These are phyloP conservation scores for Varanus salvator DNA, from an alignment of 2,113 vertebrate species.

Conservation along the genomic window DNA sequence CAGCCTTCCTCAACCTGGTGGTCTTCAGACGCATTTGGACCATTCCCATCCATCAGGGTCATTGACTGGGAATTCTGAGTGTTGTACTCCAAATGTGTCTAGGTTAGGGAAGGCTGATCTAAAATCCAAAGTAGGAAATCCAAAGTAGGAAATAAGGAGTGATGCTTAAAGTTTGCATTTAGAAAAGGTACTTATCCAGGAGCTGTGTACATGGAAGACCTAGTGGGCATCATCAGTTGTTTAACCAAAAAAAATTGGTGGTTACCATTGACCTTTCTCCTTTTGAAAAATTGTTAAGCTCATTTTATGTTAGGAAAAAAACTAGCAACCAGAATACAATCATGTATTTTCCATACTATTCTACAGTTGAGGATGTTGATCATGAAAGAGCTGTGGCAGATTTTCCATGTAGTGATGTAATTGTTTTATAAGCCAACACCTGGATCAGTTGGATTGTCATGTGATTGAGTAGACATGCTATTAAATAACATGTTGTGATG, in stretches of 20 bases:
- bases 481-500: not conserved
- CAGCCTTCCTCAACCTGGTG: no score
- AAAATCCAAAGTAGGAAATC: not conserved
- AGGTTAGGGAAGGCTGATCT: no score
- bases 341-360: not conserved
- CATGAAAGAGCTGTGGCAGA: not conserved
- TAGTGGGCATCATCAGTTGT: not conserved
- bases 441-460: constrained; percentile 2
- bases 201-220: not conserved
- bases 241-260: not conserved
- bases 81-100: no score
- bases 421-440: not conserved
- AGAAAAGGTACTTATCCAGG: no score
- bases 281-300: not conserved
- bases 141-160: not conserved
- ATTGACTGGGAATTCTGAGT: no score
- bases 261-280: not conserved
- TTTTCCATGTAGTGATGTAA: constrained; percentile 15
- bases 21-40: no score
- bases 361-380: not conserved
- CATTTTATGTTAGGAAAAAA: not conserved
- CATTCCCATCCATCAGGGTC: no score
- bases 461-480: not conserved
- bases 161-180: no score
- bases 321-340: not conserved